Conservation (phyloP, 2,113 vertebrate genomes). For the Oncorhynchus keta region DNA sequence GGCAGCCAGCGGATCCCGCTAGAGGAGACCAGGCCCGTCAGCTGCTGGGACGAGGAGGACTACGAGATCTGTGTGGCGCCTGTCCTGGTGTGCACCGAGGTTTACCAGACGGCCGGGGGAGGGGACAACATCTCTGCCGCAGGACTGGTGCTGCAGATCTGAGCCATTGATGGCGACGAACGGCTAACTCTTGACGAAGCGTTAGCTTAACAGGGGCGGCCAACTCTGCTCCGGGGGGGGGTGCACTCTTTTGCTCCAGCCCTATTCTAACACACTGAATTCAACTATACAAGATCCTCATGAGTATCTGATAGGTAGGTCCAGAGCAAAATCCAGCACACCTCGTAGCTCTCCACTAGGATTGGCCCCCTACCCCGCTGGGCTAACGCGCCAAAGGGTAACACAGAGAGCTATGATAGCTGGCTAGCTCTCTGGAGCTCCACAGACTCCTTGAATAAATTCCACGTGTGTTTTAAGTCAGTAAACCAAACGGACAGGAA, state of each 20-base stretch:
- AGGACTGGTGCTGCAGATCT: constrained; percentile 82
- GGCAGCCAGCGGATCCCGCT: constrained; percentile 79
- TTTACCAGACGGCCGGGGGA: constrained; percentile 83
- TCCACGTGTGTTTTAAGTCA: neutral
- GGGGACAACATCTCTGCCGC: constrained; percentile 84
- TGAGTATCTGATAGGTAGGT: neutral
- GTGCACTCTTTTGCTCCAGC: neutral
- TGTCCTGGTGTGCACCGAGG: constrained; percentile 83
- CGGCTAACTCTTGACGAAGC: no score
- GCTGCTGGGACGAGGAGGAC: constrained; percentile 79
- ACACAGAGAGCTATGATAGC: neutral
- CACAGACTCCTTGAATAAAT: neutral
- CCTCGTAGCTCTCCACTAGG: neutral
- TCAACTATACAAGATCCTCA: neutral
- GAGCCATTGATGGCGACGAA: neutral
- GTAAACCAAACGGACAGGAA: neutral
- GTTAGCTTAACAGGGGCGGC: neutral
- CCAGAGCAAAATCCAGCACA: neutral
- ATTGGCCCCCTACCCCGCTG: neutral
- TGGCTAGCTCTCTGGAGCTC: neutral
- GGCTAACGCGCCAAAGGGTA: neutral
- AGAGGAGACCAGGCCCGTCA: constrained; percentile 75
- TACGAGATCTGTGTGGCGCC: constrained; percentile 83
- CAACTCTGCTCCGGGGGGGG: neutral
- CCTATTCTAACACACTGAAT: no score